A percentile compares a stretch with the other conserved stretches of the same genome.
These are phyloP conservation scores for Prionace glauca DNA, from an alignment of 2,797 vertebrate genomes.

Conservation along the genomic window DNA sequence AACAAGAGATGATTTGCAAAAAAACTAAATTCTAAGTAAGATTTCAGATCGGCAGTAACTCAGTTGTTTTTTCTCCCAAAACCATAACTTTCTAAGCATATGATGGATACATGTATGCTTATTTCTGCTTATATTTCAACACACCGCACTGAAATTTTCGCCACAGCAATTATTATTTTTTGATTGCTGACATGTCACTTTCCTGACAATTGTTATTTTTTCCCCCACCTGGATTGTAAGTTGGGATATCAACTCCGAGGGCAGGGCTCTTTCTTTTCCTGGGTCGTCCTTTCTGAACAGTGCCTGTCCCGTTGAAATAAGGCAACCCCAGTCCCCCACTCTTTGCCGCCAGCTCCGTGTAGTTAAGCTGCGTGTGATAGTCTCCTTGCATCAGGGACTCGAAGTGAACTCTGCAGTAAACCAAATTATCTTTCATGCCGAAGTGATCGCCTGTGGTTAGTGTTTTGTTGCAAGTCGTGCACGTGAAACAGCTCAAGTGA, in stretches of 20 bases:
- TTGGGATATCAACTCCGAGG: constrained; percentile 87
- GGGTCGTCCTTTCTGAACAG: constrained; percentile 90
- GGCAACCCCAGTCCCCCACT: constrained; percentile 78
- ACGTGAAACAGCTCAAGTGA: constrained; percentile 97
- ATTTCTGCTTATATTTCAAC: neutral
- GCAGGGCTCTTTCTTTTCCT: constrained; percentile 92
- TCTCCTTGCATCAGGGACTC: constrained; percentile 90
- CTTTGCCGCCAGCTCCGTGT: constrained; percentile 90
- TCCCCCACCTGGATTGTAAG: constrained; percentile 84
- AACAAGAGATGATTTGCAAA: neutral
- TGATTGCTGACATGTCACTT: neutral
- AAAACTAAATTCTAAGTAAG: neutral
- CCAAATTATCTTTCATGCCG: constrained; percentile 96
- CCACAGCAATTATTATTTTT: neutral
- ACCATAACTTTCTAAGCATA: too few relatives aligned
- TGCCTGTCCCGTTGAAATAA: constrained; percentile 89
- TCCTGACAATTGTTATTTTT: neutral
- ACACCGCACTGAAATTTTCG: neutral
- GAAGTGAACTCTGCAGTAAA: constrained; percentile 95
- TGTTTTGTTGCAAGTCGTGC: constrained; percentile 95
- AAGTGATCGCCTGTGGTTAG: constrained; percentile 96
- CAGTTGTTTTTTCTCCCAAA: too few relatives aligned
- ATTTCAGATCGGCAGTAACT: neutral
- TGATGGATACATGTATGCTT: neutral
- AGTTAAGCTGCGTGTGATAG: constrained; percentile 85